Evolutionary conservation across 2,113 vertebrate species (phyloP).

Genomic region (Rhinichthys klamathensis): DNA sequence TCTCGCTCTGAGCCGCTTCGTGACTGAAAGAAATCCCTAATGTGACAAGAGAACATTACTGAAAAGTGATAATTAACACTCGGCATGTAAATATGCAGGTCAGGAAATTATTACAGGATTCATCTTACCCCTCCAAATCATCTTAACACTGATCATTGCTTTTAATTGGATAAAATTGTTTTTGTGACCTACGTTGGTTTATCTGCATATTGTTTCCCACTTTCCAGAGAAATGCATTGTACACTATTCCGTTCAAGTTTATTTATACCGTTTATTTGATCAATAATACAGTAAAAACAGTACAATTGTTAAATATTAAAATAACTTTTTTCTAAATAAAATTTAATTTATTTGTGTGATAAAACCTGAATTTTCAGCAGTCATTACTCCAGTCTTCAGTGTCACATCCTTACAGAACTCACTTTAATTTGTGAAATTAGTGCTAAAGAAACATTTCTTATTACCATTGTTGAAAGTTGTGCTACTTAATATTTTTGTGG

Average conservation of each 20-base stretch:
- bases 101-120: slow-evolving; percentile 12
- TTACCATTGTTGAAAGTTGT: background rate
- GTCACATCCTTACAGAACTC: background rate
- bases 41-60: slow-evolving; percentile 10
- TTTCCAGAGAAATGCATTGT: background rate
- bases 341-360: background rate
- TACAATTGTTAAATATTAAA: background rate
- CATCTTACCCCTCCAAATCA: slow-evolving; percentile 16
- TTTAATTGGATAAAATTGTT: slow-evolving; percentile 1
- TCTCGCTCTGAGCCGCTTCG: background rate
- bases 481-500: background rate
- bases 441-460: background rate
- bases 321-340: background rate
- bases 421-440: background rate
- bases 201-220: background rate
- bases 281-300: background rate
- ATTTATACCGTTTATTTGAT: background rate
- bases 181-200: background rate
- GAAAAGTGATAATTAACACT: slow-evolving; percentile 38
- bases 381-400: background rate
- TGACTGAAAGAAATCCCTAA: slow-evolving; percentile 24
- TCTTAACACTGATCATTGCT: slow-evolving; percentile 1
- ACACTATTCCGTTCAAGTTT: background rate
- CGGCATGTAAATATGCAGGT: slow-evolving; percentile 18
- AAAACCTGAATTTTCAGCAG: background rate